Percentiles rank a stretch among this genome's conserved stretches.
Evolutionary conservation across 2,888 invertebrate genomes (phyloP).

Genomic region (Lithophane socia): DNA sequence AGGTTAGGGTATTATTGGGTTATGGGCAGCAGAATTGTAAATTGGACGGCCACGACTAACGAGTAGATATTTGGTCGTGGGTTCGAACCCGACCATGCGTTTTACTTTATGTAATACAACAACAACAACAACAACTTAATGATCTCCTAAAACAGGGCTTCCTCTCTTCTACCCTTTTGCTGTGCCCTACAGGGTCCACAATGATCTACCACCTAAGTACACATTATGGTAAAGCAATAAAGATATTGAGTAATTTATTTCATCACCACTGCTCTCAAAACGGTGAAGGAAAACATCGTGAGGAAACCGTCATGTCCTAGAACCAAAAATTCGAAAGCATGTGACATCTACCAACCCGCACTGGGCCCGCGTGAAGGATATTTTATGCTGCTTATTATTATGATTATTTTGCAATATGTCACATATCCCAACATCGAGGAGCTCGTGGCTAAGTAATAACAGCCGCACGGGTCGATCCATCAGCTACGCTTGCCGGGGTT

Average conservation of each 20-base stretch:
- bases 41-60: neutral
- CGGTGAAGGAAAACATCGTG: neutral
- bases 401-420: neutral
- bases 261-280: neutral
- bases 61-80: neutral
- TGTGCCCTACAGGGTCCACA: too few species aligned
- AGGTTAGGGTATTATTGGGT: neutral
- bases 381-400: neutral
- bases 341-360: neutral
- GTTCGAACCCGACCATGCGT: neutral
- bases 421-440: too few species aligned
- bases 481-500: too few species aligned
- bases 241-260: neutral
- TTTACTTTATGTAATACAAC: neutral
- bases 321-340: neutral
- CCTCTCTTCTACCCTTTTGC: too few species aligned
- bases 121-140: too few species aligned
- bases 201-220: too few species aligned
- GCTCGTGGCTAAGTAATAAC: too few species aligned
- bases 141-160: too few species aligned
- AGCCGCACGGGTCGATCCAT: too few species aligned
- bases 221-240: too few species aligned
- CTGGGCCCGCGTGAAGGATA: neutral
- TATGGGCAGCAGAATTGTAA: neutral
- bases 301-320: neutral